Percentiles rank a stretch among this genome's conserved stretches.
These are phyloP conservation scores for Globicephala melas DNA, from an alignment of 2,113 vertebrate genomes.

Conservation along the genomic window DNA sequence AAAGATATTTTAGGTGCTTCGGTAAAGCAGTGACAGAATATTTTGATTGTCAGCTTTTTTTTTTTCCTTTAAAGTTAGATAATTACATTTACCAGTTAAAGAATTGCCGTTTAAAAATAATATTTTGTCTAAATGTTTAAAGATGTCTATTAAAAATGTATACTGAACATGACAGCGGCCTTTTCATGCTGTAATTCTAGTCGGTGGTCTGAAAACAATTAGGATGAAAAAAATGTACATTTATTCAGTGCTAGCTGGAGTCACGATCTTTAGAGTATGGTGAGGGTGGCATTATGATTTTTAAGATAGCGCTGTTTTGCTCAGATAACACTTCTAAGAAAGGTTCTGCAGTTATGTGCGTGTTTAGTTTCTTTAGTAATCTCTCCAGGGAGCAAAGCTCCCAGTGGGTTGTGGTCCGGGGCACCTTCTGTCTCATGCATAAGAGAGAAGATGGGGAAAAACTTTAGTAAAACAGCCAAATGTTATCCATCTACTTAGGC, in stretches of 20 bases:
- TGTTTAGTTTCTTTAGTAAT: background rate
- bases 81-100: slow-evolving; percentile 87
- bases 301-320: slow-evolving; percentile 32
- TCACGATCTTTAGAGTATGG: slow-evolving; percentile 55
- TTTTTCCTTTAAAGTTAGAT: slow-evolving; percentile 79
- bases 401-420: background rate
- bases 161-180: slow-evolving; percentile 79
- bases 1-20: slow-evolving; percentile 90
- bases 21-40: slow-evolving; percentile 90
- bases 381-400: background rate
- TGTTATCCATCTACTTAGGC: background rate
- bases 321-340: slow-evolving; percentile 3
- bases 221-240: slow-evolving; percentile 72
- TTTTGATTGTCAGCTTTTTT: slow-evolving; percentile 91
- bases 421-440: background rate
- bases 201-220: slow-evolving; percentile 80
- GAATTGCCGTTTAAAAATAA: slow-evolving; percentile 82
- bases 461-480: background rate
- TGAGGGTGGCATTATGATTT: background rate
- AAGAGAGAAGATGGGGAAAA: background rate
- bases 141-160: slow-evolving; percentile 78
- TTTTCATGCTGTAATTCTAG: slow-evolving; percentile 81
- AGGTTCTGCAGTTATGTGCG: background rate
- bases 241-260: slow-evolving; percentile 67
- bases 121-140: slow-evolving; percentile 89